Conservation (phyloP, 2,797 vertebrate species). For the Paedocypris micromegethes region DNA sequence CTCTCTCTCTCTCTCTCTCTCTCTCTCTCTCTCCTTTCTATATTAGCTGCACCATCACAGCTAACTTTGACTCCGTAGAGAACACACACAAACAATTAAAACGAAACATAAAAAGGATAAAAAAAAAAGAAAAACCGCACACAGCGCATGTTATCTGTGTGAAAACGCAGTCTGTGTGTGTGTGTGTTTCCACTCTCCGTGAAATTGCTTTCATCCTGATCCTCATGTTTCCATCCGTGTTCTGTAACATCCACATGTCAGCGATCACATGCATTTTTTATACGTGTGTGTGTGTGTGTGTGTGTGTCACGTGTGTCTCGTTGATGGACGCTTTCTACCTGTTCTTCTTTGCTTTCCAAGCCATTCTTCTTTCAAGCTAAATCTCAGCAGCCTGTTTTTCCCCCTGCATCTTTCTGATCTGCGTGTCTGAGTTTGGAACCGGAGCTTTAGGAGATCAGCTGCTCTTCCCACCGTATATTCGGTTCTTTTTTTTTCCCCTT, state of each 20-base stretch:
- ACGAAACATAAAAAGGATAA: too few species aligned
- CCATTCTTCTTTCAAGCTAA: conserved; percentile 65
- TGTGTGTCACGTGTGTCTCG: conserved; percentile 29
- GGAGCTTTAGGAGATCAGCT: not conserved
- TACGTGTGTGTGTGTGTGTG: conserved; percentile 40
- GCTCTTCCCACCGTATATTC: conserved; percentile 12
- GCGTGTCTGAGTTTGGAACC: conserved; percentile 41
- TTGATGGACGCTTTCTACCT: conserved; percentile 47
- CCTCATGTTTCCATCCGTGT: conserved; percentile 44
- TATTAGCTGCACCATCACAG: too few species aligned
- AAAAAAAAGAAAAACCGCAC: too few species aligned
- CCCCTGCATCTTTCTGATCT: conserved; percentile 55
- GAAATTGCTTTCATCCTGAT: conserved; percentile 48
- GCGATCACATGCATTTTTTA: conserved; percentile 34
- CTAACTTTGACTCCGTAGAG: too few species aligned
- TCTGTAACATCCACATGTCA: conserved; percentile 53
- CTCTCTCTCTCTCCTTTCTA: too few species aligned
- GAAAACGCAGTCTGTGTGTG: too few species aligned
- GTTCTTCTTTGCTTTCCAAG: conserved; percentile 76
- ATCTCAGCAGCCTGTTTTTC: conserved; percentile 54
- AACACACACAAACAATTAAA: too few species aligned
- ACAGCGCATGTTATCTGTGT: too few species aligned
- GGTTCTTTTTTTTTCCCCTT: conserved; percentile 28
- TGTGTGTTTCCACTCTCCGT: conserved; percentile 23
- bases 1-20: too few species aligned